Base-by-base conservation (phyloP, 1,140 invertebrate genomes). In the Alviniconcha marisindica region DNA sequence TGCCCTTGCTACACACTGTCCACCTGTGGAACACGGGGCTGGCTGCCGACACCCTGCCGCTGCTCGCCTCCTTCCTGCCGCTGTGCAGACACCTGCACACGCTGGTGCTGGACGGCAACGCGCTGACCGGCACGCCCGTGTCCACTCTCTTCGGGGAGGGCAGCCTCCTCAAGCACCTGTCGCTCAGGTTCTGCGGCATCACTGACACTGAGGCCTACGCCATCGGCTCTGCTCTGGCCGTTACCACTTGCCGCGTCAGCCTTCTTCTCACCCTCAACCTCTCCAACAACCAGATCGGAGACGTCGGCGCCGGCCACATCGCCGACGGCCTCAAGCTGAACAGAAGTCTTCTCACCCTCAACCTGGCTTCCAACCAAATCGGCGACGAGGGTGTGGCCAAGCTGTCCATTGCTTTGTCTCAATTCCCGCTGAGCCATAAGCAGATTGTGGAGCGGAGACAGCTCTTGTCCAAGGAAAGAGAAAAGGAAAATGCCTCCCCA, bases 341-440 rank as follows among this genome's bases (percentile, higher is more conserved):
- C 73, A 40, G 42, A 18, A 1, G 1, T 33, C 73, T 76, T 18
- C 24, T 76, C 42, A 18, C 28, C 15, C 44, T 76, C 42, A 51
- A 48, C 42, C 44, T 76, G 73, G 73, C 73, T 7, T 51, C n/a
- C 73, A 76, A 76, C 73, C 7, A 31, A 2, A 24, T 76, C 24
- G 40, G 24, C 3, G 73, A 76, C 42, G 28, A 76, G 28, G 73
- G 66, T 14, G 24, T 36, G 4, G 42, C 42, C n/a, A 5, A 28
- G 42, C 44, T 76, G 28, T n/a, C 73, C 40, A 21, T 5, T 40
- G 40, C 73, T 28, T 24, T 76, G n/a, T 51, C 73, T 1, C 73
- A 15, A 7, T 76, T 76, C 73, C 42, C 40, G 12, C 24, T 76
- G 44, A 76, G 14, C 5, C 40, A 54, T 3, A 42, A 51, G 73